Percentiles rank a stretch among this genome's conserved stretches.
Evolutionary conservation across 2,113 vertebrate species (phyloP).

Genomic region (Corythornis madagascariensis): DNA sequence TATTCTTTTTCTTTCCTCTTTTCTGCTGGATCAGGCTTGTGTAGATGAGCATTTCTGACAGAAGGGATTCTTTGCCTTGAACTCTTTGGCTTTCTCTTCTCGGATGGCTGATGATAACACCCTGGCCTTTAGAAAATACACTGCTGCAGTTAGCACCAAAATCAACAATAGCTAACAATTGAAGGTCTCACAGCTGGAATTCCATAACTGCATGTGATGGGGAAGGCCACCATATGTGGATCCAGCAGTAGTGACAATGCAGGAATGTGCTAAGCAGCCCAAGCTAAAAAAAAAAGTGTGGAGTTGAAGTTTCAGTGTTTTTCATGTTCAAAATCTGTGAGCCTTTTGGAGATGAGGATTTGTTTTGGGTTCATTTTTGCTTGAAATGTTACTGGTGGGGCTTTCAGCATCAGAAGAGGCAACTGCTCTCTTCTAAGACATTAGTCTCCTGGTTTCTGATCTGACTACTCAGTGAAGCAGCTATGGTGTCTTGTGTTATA

Average conservation of each 20-base stretch:
- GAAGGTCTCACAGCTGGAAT: conserved; percentile 24
- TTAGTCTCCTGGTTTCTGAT: background rate
- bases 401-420: background rate
- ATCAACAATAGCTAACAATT: background rate
- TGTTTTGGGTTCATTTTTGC: background rate
- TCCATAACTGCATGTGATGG: conserved; percentile 7
- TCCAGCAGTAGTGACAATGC: background rate
- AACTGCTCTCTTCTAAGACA: background rate
- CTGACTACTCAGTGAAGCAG: background rate
- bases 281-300: background rate
- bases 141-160: conserved; percentile 16
- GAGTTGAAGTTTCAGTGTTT: background rate
- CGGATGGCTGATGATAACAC: background rate
- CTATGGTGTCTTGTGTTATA: background rate
- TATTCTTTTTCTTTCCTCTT: background rate
- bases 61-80: background rate
- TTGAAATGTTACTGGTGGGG: background rate
- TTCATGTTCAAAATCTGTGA: background rate
- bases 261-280: background rate
- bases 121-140: conserved; percentile 25
- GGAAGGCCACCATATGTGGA: conserved; percentile 41
- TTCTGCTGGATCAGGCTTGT: background rate
- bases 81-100: background rate
- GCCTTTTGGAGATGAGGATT: background rate
- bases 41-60: background rate